Percentiles rank a stretch among this genome's conserved stretches.
Conservation (phyloP, 2,888 invertebrate genomes). For the Polia nebulosa region DNA sequence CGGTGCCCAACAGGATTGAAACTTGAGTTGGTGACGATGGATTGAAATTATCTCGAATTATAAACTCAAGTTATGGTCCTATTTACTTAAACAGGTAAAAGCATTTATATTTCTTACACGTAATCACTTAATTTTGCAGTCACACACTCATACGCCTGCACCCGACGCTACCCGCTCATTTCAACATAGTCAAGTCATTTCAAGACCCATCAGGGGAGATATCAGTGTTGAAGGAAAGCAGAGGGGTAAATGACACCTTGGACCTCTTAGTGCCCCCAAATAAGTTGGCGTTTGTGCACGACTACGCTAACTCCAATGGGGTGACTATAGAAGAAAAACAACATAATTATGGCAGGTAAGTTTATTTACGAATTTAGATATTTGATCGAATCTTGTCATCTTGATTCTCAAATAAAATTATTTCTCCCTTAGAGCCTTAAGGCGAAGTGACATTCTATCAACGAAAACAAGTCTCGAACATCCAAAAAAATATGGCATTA, state of each 20-base stretch:
- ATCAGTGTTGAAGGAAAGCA: slow-evolving; percentile 79
- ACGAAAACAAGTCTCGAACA: too few relatives aligned
- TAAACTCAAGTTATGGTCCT: too few relatives aligned
- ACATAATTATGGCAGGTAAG: slow-evolving; percentile 82
- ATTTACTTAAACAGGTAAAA: too few relatives aligned
- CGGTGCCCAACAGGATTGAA: too few relatives aligned
- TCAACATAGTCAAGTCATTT: slow-evolving; percentile 71
- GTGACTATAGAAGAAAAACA: slow-evolving; percentile 73
- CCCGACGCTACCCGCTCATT: slow-evolving; percentile 72
- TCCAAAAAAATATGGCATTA: too few relatives aligned
- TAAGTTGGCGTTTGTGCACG: slow-evolving; percentile 67
- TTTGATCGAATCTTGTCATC: too few relatives aligned
- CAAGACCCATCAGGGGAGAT: slow-evolving; percentile 72
- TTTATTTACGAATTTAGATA: background rate
- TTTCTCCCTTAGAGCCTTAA: too few relatives aligned
- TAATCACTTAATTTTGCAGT: slow-evolving; percentile 69
- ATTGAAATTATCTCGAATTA: too few relatives aligned
- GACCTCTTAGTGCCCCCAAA: slow-evolving; percentile 81
- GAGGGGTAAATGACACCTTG: slow-evolving; percentile 81
- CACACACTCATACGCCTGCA: slow-evolving; percentile 78
- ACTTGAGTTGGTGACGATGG: too few relatives aligned
- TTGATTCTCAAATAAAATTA: too few relatives aligned
- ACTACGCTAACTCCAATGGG: slow-evolving; percentile 70
- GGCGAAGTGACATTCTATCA: too few relatives aligned
- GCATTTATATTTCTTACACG: too few relatives aligned